phyloP scores from a whole-genome alignment of 2,888 invertebrate genomes.

The Spialia ferax region DNA sequence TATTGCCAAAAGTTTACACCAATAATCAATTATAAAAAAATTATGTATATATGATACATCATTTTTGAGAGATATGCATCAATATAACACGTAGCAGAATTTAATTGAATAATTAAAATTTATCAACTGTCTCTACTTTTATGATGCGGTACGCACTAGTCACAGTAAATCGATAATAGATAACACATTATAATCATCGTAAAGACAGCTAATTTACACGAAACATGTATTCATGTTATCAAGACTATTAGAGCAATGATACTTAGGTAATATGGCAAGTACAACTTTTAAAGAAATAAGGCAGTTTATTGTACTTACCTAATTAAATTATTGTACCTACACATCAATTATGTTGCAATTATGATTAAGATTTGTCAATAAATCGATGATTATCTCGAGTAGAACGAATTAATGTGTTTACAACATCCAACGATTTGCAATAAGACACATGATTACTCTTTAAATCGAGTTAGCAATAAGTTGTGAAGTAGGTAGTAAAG shows the following conservation, averaged over 20 bases:
- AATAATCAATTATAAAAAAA: too few relatives aligned
- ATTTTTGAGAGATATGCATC: too few relatives aligned
- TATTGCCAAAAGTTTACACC: not conserved
- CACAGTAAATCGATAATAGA: not conserved
- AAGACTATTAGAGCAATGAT: not conserved
- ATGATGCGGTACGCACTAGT: not conserved
- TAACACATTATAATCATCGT: not conserved
- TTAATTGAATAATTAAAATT: not conserved
- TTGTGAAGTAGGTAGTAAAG: not conserved
- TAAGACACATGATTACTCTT: not conserved
- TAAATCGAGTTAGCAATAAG: slow-evolving; percentile 1
- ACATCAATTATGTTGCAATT: not conserved
- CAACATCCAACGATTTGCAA: not conserved
- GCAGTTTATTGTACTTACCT: too few relatives aligned
- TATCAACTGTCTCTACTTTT: not conserved
- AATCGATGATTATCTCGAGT: slow-evolving; percentile 3
- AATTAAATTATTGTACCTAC: not conserved
- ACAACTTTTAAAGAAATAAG: not conserved
- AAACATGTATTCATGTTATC: not conserved
- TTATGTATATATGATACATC: too few relatives aligned
- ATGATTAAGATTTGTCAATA: not conserved
- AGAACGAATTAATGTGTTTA: slow-evolving; percentile 20
- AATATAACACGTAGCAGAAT: too few relatives aligned
- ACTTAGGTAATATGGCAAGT: not conserved
- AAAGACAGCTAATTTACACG: too few relatives aligned